These are phyloP conservation scores for Morone saxatilis DNA, from an alignment of 2,113 vertebrate species.

Conservation along the genomic window DNA sequence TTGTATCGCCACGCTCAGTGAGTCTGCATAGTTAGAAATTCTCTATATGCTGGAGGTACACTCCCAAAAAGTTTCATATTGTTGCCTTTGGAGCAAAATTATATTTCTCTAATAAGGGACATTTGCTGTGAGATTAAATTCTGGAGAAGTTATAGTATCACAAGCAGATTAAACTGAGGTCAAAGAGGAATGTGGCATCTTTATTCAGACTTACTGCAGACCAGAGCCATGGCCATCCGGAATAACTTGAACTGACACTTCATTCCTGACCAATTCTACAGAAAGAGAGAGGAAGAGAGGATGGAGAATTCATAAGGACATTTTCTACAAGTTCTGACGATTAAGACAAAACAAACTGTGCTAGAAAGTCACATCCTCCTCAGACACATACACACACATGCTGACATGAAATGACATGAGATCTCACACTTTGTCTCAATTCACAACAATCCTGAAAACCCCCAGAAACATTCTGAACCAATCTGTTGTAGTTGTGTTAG, in stretches of 20 bases:
- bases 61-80: neutral
- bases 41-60: neutral
- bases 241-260: slow-evolving; percentile 98
- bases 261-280: slow-evolving; percentile 98
- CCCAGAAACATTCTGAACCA: slow-evolving; percentile 50
- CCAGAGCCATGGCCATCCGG: slow-evolving; percentile 96
- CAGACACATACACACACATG: neutral
- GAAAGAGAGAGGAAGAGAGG: slow-evolving; percentile 44
- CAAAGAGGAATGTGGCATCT: neutral
- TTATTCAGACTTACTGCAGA: slow-evolving; percentile 93
- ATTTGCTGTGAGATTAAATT: neutral
- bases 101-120: neutral
- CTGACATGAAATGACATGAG: slow-evolving; percentile 36
- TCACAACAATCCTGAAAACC: slow-evolving; percentile 59
- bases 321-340: slow-evolving; percentile 14
- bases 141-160: neutral
- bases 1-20: neutral
- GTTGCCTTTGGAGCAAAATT: neutral
- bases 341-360: slow-evolving; percentile 24
- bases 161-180: neutral
- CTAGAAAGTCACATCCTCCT: slow-evolving; percentile 39
- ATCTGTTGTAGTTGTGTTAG: slow-evolving; percentile 35
- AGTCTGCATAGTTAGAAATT: neutral
- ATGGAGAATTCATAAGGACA: slow-evolving; percentile 6
- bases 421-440: slow-evolving; percentile 43